Base-by-base conservation (phyloP, 2,113 vertebrate species). In the Phalacrocorax brasilianus region DNA sequence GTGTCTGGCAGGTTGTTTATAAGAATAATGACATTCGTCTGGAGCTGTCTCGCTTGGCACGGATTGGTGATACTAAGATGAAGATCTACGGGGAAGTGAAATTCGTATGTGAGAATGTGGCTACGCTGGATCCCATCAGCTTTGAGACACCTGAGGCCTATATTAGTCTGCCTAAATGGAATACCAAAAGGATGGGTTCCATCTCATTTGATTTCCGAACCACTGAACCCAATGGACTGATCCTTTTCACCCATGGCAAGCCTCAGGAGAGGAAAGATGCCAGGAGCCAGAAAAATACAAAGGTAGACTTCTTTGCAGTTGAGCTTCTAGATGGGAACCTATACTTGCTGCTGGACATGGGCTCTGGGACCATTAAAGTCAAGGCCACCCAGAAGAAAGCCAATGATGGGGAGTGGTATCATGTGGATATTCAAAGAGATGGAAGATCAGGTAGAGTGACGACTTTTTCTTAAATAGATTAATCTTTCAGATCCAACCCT, bases 11-110 rank as follows among this genome's bases (percentile, higher is more conserved):
- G 99, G 99, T 99, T 97, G 99, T 99, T 89, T 99, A 99, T 97
- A 99, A 99, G 97, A 99, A 99, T 98, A 99, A 99, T 0, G 99
- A 99, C 78, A 99, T 99, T 96, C 98, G 99, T 68, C 97, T 99
- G 94, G 99, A 99, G 96, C 98, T 99, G 77, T 99, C 99, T 93
- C 99, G 99, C 73, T 98, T 99, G 91, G 99, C 99, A 80, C 98
- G 99, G 81, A 99, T 99, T 26, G 98, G 99, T 53, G 99, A 99
- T 97, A 99, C 99, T 70, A 99, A 99, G 92, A 99, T 99, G 99
- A 99, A 99, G 97, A 99, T 99, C 89, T 99, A 99, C 6, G 99
- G 99, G 1, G 99, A 99, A 24, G 98, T 99, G 85, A 99, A 99
- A 62, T 99, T 99, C 35, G 97, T 99, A 80, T 99, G 99, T 47